Evolutionary conservation across 1,140 invertebrate genomes (phyloP).

Genomic region (Ctenoplectra terminalis): DNA sequence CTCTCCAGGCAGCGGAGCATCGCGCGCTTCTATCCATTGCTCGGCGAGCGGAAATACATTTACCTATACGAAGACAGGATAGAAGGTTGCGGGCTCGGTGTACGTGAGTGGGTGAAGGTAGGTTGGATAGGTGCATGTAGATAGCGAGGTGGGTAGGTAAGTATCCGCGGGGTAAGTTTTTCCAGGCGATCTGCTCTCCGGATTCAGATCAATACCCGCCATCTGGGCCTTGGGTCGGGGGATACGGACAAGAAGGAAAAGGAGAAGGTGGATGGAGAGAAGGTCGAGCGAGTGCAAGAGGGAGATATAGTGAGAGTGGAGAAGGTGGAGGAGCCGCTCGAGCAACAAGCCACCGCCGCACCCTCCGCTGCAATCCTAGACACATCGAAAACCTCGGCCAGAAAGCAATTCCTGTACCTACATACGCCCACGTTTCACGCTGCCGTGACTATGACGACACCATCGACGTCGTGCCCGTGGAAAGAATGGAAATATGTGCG

Average conservation of each 20-base stretch:
- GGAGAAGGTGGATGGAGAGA: constrained; percentile 52
- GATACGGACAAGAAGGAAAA: constrained; percentile 69
- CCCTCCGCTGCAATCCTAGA: constrained; percentile 72
- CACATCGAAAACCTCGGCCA: constrained; percentile 68
- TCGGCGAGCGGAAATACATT: constrained; percentile 63
- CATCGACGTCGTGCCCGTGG: neutral
- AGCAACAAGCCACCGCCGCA: constrained; percentile 80
- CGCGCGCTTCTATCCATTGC: constrained; percentile 43
- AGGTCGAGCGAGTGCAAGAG: constrained; percentile 27
- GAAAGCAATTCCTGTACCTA: constrained; percentile 67
- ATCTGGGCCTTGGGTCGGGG: constrained; percentile 74
- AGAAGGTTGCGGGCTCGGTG: constrained; percentile 55
- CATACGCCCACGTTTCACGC: constrained; percentile 63
- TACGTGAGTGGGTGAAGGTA: constrained; percentile 65
- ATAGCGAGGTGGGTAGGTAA: constrained; percentile 60
- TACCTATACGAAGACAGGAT: constrained; percentile 46
- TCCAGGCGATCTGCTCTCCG: constrained; percentile 80
- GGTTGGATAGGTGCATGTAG: constrained; percentile 62
- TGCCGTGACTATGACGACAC: constrained; percentile 29
- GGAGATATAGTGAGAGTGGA: constrained; percentile 45
- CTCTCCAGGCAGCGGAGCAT: constrained; percentile 18
- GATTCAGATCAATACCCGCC: constrained; percentile 82
- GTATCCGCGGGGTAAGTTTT: constrained; percentile 77
- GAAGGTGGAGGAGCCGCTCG: constrained; percentile 75
- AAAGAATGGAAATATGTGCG: neutral